Percentiles rank a stretch among this genome's conserved stretches.
These are phyloP conservation scores for Boloria euphrosyne DNA, from an alignment of 2,888 invertebrate species.

Conservation along the genomic window DNA sequence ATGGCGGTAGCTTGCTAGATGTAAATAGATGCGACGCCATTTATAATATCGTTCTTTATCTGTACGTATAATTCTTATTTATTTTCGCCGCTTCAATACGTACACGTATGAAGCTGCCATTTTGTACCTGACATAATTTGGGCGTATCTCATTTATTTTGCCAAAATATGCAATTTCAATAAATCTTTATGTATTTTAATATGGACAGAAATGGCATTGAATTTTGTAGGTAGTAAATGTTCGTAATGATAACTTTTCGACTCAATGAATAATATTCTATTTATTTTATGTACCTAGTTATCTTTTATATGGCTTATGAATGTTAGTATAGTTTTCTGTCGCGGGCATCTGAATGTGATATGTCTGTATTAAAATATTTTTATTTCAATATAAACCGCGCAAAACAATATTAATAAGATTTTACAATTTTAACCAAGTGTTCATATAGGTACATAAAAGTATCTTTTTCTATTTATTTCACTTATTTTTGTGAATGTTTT, in stretches of 20 bases:
- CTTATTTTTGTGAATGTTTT: neutral
- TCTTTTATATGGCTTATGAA: too few relatives aligned
- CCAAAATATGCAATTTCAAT: neutral
- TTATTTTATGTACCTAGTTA: too few relatives aligned
- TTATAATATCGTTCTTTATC: too few relatives aligned
- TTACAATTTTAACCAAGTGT: neutral
- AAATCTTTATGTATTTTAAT: too few relatives aligned
- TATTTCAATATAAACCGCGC: constrained; percentile 3
- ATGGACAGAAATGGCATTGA: too few relatives aligned
- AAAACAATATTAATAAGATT: constrained; percentile 7
- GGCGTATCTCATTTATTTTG: constrained; percentile 3
- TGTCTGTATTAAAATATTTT: neutral
- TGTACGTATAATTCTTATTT: constrained; percentile 5
- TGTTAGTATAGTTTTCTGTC: neutral
- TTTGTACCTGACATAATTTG: constrained; percentile 16
- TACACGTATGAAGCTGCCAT: constrained; percentile 11
- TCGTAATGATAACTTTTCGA: too few relatives aligned
- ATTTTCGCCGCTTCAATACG: constrained; percentile 5
- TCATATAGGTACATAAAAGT: neutral
- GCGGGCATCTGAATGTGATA: neutral
- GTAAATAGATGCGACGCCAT: too few relatives aligned
- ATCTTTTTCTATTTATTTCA: too few relatives aligned
- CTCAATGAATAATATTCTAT: too few relatives aligned
- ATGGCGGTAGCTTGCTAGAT: too few relatives aligned
- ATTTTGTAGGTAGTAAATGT: too few relatives aligned